These are phyloP conservation scores for Drosophila sordidula DNA, from an alignment of 2,888 invertebrate genomes.

Conservation along the genomic window DNA sequence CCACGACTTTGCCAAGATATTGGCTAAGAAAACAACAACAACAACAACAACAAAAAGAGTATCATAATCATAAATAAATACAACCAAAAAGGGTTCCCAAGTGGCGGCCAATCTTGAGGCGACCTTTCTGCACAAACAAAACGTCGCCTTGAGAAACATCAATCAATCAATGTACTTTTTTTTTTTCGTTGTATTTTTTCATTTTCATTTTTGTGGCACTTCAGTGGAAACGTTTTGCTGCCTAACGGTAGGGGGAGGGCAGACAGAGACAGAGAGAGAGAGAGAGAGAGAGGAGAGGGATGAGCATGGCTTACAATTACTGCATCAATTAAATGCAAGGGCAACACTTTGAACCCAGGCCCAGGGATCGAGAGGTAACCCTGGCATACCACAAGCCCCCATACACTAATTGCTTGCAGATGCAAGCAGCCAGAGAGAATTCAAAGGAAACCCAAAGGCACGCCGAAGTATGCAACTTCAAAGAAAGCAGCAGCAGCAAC, in stretches of 20 bases:
- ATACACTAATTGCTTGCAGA: conserved; percentile 82
- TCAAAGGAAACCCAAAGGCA: conserved; percentile 76
- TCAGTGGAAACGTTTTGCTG: conserved; percentile 64
- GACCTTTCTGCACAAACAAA: conserved; percentile 67
- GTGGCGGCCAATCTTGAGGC: conserved; percentile 30
- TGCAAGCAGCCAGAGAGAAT: conserved; percentile 51
- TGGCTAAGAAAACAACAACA: not conserved
- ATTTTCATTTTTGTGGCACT: conserved; percentile 43
- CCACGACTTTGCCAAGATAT: conserved; percentile 11
- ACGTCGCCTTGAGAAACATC: conserved; percentile 64
- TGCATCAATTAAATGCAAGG: conserved; percentile 76
- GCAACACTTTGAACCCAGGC: conserved; percentile 72
- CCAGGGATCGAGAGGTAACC: conserved; percentile 45
- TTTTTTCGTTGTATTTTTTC: conserved; percentile 4
- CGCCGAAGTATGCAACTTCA: conserved; percentile 74
- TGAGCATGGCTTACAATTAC: conserved; percentile 53
- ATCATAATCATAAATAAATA: conserved; percentile 27
- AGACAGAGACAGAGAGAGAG: too few relatives aligned
- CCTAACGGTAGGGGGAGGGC: not conserved
- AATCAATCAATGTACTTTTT: conserved; percentile 70
- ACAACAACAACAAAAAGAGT: conserved; percentile 7
- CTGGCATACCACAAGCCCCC: conserved; percentile 61
- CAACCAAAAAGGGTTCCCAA: conserved; percentile 32
- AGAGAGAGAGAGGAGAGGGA: not conserved
- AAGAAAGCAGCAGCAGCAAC: conserved; percentile 67